These are phyloP conservation scores for Harpagoxenus sublaevis DNA, from an alignment of 2,888 invertebrate species.

Conservation along the genomic window DNA sequence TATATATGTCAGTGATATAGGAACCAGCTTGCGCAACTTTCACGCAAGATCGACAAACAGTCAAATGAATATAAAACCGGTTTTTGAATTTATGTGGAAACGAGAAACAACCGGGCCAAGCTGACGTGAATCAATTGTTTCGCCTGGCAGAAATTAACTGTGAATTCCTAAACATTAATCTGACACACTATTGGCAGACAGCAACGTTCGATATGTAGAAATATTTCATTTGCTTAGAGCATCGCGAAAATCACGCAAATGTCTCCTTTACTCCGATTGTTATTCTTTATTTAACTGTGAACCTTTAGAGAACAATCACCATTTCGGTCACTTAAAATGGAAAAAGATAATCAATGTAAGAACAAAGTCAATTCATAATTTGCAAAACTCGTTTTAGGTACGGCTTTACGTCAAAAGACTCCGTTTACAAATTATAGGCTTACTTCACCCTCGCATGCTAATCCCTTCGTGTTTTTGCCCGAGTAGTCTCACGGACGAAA, in stretches of 20 bases:
- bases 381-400: not conserved
- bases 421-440: constrained; percentile 14
- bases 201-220: not conserved
- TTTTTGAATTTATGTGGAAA: constrained; percentile 25
- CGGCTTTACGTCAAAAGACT: not conserved
- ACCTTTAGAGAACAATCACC: not conserved
- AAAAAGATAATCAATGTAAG: not conserved
- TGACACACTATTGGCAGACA: not conserved
- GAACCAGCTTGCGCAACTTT: constrained; percentile 15
- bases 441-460: not conserved
- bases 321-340: not conserved
- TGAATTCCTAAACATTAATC: not conserved
- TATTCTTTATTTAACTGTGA: not conserved
- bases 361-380: not conserved
- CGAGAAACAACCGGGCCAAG: not conserved
- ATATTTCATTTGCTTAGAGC: constrained; percentile 1
- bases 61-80: constrained; percentile 33
- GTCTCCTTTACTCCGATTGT: not conserved
- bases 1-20: not conserved
- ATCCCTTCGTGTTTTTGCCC: constrained; percentile 1
- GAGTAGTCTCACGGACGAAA: constrained; percentile 3
- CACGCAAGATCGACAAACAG: not conserved
- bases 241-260: not conserved
- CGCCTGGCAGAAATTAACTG: not conserved
- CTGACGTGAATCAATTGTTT: constrained; percentile 17